Conservation (phyloP, 64 coral and sea anemone genomes). For the Catalaphyllia jardinei region DNA sequence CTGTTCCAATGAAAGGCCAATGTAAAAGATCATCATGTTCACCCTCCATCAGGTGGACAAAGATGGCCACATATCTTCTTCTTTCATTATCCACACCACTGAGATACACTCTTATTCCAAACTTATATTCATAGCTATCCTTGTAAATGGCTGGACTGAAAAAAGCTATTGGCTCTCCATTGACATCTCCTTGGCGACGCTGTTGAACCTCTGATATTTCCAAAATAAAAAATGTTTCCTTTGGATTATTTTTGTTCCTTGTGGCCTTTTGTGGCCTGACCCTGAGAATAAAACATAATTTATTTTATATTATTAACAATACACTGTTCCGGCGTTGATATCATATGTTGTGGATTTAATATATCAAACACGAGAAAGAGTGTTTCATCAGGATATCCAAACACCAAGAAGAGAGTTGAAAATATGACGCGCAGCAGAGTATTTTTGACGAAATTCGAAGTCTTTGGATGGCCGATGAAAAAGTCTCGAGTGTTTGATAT, state of each 20-base stretch:
- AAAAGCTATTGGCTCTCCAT: not conserved
- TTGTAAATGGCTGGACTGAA: not conserved
- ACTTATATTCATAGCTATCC: not conserved
- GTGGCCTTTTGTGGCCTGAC: not conserved
- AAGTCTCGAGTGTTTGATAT: too few species aligned
- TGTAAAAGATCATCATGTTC: not conserved
- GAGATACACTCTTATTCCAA: not conserved
- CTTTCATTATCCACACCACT: not conserved
- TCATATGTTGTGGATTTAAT: too few species aligned
- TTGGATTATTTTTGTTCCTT: not conserved
- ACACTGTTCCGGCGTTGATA: not conserved
- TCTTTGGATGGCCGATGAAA: too few species aligned
- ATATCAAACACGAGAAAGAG: too few species aligned
- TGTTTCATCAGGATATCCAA: too few species aligned
- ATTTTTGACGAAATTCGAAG: too few species aligned
- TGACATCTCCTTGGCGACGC: not conserved
- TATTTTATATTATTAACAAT: not conserved
- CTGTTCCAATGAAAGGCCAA: not conserved
- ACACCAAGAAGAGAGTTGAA: too few species aligned
- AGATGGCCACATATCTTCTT: not conserved
- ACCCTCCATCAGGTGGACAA: slow-evolving; percentile 3
- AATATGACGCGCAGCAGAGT: too few species aligned
- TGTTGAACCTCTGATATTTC: not conserved
- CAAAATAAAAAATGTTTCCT: not conserved
- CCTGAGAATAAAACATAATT: not conserved